Percentiles rank a stretch among this genome's conserved stretches.
Conservation (phyloP, 2,113 vertebrate genomes). For the Eurystomus gularis region DNA sequence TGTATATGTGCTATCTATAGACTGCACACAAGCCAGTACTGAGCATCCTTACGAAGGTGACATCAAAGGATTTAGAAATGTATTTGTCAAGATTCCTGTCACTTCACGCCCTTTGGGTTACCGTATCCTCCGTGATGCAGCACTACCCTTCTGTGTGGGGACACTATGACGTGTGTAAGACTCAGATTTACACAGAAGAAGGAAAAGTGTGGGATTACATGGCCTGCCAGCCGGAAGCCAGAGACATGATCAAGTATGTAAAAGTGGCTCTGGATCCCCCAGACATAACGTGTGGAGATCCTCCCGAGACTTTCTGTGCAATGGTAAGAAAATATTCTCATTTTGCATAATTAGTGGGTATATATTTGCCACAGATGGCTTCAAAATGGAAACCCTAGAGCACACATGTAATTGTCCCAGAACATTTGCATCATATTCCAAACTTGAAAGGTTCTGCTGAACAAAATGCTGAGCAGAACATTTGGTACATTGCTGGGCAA, state of each 20-base stretch:
- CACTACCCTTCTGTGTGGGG: slow-evolving; percentile 95
- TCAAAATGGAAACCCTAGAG: background rate
- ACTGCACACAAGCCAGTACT: background rate
- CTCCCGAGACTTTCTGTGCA: slow-evolving; percentile 94
- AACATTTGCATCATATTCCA: background rate
- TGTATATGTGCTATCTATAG: background rate
- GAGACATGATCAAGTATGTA: slow-evolving; percentile 95
- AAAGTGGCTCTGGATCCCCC: slow-evolving; percentile 94
- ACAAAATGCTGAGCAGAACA: background rate
- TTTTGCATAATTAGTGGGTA: background rate
- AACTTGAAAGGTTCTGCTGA: background rate
- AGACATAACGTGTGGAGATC: slow-evolving; percentile 96
- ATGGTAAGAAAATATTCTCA: slow-evolving; percentile 86
- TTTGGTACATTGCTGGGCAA: background rate
- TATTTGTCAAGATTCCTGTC: slow-evolving; percentile 87
- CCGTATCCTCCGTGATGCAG: slow-evolving; percentile 87
- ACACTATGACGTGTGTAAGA: slow-evolving; percentile 97
- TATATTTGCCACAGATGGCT: background rate
- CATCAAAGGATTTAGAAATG: slow-evolving; percentile 83
- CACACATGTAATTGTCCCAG: background rate
- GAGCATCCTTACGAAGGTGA: slow-evolving; percentile 17
- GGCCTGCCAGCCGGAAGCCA: slow-evolving; percentile 96
- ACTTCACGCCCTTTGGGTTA: slow-evolving; percentile 89
- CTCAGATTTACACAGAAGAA: slow-evolving; percentile 93
- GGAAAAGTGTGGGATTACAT: slow-evolving; percentile 98